Evolutionary conservation across 2,888 invertebrate genomes (phyloP), one percentile per base, ranked within the genome.

Genomic region (Buathra laborator): DNA sequence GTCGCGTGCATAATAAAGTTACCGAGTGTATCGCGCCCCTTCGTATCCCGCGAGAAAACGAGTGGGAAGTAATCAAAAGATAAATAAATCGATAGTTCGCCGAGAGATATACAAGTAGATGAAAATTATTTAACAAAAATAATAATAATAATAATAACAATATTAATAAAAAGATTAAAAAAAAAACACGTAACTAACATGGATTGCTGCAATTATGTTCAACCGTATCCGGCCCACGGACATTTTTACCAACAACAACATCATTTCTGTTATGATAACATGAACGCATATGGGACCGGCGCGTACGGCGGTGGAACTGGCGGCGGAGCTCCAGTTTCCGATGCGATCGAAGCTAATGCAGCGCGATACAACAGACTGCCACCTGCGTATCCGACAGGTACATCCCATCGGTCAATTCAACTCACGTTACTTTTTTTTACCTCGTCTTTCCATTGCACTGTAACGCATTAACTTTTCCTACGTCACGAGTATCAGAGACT

Each of bases 181-280:
- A 48, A 59, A 74, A 24, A 66, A 72, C 43, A 59, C 72, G 9
- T 12, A 59, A 75, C n/a, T 51, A 66, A 89, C 74, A 94, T 94
- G 94, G 92, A 94, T 91, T 92, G 91, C 86, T 93, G 93, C 87
- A 93, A 93, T 86, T 93, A 93, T 89, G 91, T 92, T 85, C 93
- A 92, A 88, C 92, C 93, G 77, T 93, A 92, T 87, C 86, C 91
- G 71, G 89, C 90, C 56, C 91, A 91, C 79, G 90, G 92, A 62
- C 92, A 92, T 82, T 92, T 92, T 87, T 93, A 92, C 86, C 91
- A 91, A 72, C 88, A 85, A 67, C 91, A 89, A 71, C 89, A 89
- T 71, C 90, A 91, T 86, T 92, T 93, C 84, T 92, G 91, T 89
- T 93, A 94, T 89, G 92, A 93, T 85, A 93, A 92, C 85, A 89